Percentiles rank a stretch among this genome's conserved stretches.
These are phyloP conservation scores for Temnothorax unifasciatus DNA, from an alignment of 2,888 invertebrate species.

Conservation along the genomic window DNA sequence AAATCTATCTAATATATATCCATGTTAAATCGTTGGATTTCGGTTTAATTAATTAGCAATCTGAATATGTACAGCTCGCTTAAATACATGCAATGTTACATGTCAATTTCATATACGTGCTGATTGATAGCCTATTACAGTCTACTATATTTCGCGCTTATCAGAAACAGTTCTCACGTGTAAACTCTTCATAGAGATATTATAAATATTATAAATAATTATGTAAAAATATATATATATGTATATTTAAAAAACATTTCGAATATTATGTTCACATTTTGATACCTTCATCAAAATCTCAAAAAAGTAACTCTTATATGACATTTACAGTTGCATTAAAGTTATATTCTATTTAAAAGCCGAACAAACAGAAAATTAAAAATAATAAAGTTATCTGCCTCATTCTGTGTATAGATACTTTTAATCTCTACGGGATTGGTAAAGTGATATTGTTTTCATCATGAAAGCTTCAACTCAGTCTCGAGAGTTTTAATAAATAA, in stretches of 20 bases:
- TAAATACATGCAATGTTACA: constrained; percentile 12
- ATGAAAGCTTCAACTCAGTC: background rate
- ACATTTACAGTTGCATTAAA: background rate
- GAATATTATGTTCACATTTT: background rate
- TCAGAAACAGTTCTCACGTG: background rate
- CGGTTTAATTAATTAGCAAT: constrained; percentile 18
- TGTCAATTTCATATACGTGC: constrained; percentile 1
- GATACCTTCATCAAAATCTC: background rate
- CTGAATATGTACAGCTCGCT: background rate
- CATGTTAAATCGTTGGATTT: constrained; percentile 19
- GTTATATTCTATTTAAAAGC: background rate
- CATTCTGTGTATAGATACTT: background rate
- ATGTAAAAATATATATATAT: background rate
- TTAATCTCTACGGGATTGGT: background rate
- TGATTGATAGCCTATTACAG: background rate
- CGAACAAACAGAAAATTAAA: background rate
- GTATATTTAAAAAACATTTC: background rate
- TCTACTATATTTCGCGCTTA: background rate
- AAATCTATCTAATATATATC: constrained; percentile 3
- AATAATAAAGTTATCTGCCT: background rate
- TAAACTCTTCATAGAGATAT: background rate
- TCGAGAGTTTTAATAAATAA: constrained; percentile 15
- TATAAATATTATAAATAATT: background rate
- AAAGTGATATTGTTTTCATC: constrained; percentile 35
- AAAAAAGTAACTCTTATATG: background rate